Evolutionary conservation across 2,888 invertebrate species (phyloP).

Genomic region (Neria commutata): DNA sequence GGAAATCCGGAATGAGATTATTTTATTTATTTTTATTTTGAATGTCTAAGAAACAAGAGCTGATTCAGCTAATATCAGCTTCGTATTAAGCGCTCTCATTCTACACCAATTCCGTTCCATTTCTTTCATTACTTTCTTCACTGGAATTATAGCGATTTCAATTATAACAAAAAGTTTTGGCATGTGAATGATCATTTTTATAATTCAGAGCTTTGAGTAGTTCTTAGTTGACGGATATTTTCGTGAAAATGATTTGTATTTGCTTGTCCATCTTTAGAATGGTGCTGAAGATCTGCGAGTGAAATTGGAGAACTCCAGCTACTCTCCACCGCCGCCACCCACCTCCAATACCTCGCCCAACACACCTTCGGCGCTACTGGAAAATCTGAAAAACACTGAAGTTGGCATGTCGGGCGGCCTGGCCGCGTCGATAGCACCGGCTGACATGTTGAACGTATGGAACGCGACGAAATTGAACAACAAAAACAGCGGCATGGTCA

Average conservation of each 20-base stretch:
- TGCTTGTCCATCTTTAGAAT: conserved; percentile 40
- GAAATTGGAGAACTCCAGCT: conserved; percentile 66
- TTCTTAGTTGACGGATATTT: too few species aligned
- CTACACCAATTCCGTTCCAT: too few species aligned
- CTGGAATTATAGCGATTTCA: not conserved
- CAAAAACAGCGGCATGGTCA: conserved; percentile 78
- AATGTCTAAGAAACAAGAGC: too few species aligned
- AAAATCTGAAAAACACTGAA: conserved; percentile 56
- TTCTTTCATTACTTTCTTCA: not conserved
- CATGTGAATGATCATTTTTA: too few species aligned
- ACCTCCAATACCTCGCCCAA: conserved; percentile 66
- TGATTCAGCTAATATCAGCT: too few species aligned
- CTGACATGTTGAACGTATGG: conserved; percentile 68
- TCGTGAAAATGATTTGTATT: not conserved
- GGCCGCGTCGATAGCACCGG: conserved; percentile 63
- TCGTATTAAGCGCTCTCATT: too few species aligned
- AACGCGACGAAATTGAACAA: conserved; percentile 69
- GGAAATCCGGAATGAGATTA: too few species aligned
- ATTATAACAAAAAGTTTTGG: too few species aligned
- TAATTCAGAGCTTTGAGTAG: too few species aligned
- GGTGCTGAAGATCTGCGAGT: conserved; percentile 76
- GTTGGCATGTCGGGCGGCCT: conserved; percentile 57
- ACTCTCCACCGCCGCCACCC: conserved; percentile 68
- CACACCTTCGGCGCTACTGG: conserved; percentile 64
- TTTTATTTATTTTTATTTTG: not conserved